A percentile compares a stretch with the other conserved stretches of the same genome.
Evolutionary conservation across 2,888 invertebrate species (phyloP).

Genomic region (Diaphora mendica): DNA sequence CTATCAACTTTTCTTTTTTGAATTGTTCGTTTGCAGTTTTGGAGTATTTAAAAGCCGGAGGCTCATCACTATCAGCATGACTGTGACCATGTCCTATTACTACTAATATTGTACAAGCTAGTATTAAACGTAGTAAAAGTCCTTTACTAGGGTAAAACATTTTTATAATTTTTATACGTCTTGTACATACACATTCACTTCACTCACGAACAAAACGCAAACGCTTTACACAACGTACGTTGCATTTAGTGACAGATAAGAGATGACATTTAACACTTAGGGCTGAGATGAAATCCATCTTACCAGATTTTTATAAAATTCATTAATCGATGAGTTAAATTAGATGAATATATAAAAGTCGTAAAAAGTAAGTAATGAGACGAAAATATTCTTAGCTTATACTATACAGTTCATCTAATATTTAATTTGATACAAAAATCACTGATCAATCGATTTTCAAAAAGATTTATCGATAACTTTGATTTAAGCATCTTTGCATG

Average conservation of each 20-base stretch:
- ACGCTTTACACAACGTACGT: slow-evolving; percentile 2
- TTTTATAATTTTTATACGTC: slow-evolving; percentile 45
- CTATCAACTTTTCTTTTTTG: slow-evolving; percentile 79
- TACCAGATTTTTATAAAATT: background rate
- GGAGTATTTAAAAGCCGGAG: slow-evolving; percentile 94
- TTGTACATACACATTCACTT: slow-evolving; percentile 20
- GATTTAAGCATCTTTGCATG: background rate
- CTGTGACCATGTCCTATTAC: slow-evolving; percentile 73
- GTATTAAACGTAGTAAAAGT: slow-evolving; percentile 50
- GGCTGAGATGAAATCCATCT: background rate
- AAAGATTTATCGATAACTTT: background rate
- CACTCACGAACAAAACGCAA: slow-evolving; percentile 9
- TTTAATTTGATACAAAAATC: background rate
- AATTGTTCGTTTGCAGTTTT: slow-evolving; percentile 85
- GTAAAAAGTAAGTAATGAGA: background rate
- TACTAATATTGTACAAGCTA: slow-evolving; percentile 54
- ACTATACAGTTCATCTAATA: background rate
- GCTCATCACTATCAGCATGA: slow-evolving; percentile 84
- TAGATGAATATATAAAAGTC: background rate
- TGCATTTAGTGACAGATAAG: slow-evolving; percentile 11
- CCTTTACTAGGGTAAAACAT: slow-evolving; percentile 57
- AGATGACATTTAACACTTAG: background rate
- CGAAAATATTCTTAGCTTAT: background rate
- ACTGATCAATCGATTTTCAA: background rate
- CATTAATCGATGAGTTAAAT: background rate